phyloP scores from a whole-genome alignment of 2,113 vertebrate genomes.

The Oenanthe oenanthe region DNA sequence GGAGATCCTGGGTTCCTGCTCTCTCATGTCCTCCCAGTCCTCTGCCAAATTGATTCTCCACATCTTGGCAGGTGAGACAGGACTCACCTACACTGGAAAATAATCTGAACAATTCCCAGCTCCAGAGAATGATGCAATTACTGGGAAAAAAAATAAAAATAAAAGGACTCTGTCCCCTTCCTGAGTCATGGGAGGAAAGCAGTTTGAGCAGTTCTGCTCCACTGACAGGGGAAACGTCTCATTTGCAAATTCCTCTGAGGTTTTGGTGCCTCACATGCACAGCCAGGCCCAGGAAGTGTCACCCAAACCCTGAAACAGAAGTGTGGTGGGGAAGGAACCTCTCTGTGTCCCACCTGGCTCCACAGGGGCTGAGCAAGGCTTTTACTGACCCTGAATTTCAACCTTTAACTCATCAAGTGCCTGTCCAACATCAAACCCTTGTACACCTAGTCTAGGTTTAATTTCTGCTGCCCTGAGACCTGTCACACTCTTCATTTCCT shows the following conservation, averaged over 20 bases:
- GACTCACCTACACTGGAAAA: neutral
- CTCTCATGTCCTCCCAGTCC: neutral
- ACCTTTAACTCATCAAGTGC: neutral
- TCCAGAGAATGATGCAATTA: neutral
- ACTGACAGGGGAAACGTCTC: neutral
- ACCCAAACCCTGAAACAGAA: neutral
- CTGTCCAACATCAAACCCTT: neutral
- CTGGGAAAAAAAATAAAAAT: neutral
- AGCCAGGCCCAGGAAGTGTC: neutral
- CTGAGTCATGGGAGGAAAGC: fast-evolving
- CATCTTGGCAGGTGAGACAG: fast-evolving
- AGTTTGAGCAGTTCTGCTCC: neutral
- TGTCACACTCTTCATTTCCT: neutral
- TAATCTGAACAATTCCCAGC: neutral
- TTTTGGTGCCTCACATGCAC: neutral
- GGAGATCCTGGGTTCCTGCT: neutral
- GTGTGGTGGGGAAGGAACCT: fast-evolving
- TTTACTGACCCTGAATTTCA: neutral
- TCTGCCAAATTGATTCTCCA: neutral
- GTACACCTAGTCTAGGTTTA: neutral
- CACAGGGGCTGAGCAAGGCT: neutral
- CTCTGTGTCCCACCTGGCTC: neutral
- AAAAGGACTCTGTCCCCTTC: neutral
- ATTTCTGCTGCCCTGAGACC: neutral
- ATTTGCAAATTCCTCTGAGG: neutral